A percentile compares a stretch with the other conserved stretches of the same genome.
These are phyloP conservation scores for Rapana venosa DNA, from an alignment of 2,888 invertebrate species.

Conservation along the genomic window DNA sequence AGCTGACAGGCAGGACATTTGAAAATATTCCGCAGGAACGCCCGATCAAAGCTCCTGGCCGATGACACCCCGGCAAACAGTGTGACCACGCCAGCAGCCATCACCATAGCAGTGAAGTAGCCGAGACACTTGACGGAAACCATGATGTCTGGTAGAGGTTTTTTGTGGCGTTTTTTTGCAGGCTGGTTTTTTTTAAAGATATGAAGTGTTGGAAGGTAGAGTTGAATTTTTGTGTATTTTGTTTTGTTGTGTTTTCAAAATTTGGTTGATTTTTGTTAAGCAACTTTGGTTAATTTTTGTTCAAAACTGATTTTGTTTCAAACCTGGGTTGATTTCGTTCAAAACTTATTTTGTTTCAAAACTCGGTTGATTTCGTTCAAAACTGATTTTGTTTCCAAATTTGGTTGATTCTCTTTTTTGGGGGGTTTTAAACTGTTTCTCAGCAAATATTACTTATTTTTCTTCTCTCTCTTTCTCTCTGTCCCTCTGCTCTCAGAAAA, in stretches of 20 bases:
- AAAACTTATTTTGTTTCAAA: too few relatives aligned
- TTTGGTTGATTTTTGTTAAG: background rate
- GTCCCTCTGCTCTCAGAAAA: too few relatives aligned
- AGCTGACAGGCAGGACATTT: slow-evolving; percentile 42
- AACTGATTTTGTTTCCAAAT: too few relatives aligned
- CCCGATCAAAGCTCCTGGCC: background rate
- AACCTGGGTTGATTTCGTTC: background rate
- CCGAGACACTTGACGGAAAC: background rate
- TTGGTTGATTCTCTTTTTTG: too few relatives aligned
- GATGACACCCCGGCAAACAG: background rate
- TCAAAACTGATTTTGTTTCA: background rate
- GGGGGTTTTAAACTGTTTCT: too few relatives aligned
- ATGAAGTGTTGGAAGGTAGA: background rate
- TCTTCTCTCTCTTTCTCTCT: too few relatives aligned
- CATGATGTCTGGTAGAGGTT: background rate
- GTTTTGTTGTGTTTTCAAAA: too few relatives aligned
- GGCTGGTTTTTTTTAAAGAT: background rate
- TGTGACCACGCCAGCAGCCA: background rate
- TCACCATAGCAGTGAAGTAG: background rate
- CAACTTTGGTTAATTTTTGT: background rate
- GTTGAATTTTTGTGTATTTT: background rate
- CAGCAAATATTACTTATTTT: too few relatives aligned
- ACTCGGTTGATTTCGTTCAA: too few relatives aligned
- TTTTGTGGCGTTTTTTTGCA: too few relatives aligned
- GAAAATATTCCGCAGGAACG: slow-evolving; percentile 38